Evolutionary conservation across 2,113 vertebrate genomes (phyloP), one percentile per base, ranked within the genome.

Genomic region (Actenoides lindsayi): DNA sequence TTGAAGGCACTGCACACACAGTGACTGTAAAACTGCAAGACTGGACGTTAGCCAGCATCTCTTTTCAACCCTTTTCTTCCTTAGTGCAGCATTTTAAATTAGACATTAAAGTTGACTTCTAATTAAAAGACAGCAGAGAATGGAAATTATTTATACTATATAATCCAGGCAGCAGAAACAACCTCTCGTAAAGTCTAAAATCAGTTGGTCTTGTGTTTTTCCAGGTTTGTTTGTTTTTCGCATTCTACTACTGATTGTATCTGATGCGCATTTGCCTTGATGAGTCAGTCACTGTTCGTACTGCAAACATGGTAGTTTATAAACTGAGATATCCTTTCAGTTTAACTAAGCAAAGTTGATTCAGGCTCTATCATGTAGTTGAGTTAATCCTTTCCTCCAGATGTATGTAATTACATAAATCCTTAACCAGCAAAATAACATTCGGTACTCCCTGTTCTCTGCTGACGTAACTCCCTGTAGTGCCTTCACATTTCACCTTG

Each of bases 201-300:
- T 65, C 2, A 51, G 65, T 90, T n/a, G 54, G 2, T 76, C 37
- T 35, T 44, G 11, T 60, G 21, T 64, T 60, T 53, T 64, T 59
- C 28, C 42, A 63, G 5, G 63, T 25, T 30, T 57, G 18, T 53
- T 53, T 53, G 44, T 81, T 62, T 30, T 48, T 33, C 42, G 23
- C 21, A 11, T 74, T 63, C 23, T 84, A 28, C 44, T 76, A 54
- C 75, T 89, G 37, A 74, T 87, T 59, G 19, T 56, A 42, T n/a
- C 35, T 94, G 64, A 13, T 78, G 18, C 0, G 0, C 30, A 20
- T 86, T 81, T 67, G 53, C 82, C 30, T 82, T 23, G 48, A 46
- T 95, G 85, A 67, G 28, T 95, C 87, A 94, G 68, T 92, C n/a
- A 41, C 17, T 83, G 63, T 93, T 94, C 88, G 37, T 84, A 44